A percentile compares a stretch with the other conserved stretches of the same genome.
Conservation (phyloP, 2,888 invertebrate species). For the Andrena praecox region DNA sequence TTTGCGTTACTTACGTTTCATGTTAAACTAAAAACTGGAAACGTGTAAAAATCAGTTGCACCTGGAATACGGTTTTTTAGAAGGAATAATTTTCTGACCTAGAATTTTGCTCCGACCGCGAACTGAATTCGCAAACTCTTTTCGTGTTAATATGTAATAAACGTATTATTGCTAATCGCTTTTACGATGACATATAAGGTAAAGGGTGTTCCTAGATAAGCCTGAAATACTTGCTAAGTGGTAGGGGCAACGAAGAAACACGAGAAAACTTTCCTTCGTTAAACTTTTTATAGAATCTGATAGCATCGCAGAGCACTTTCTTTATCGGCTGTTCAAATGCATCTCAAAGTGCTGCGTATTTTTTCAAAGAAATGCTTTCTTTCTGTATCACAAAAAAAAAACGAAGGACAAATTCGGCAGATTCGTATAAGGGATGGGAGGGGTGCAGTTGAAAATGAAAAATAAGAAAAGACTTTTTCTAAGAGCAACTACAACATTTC, state of each 20-base stretch:
- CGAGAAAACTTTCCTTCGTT: background rate
- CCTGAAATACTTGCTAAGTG: background rate
- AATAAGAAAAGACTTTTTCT: too few species aligned
- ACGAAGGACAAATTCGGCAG: too few species aligned
- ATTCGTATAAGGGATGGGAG: too few species aligned
- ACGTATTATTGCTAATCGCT: slow-evolving; percentile 4
- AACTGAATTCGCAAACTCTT: background rate
- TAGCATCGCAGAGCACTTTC: background rate
- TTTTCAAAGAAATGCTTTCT: background rate
- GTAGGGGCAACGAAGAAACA: background rate
- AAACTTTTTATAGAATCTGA: slow-evolving; percentile 5
- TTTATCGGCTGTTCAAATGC: background rate
- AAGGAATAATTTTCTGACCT: too few species aligned
- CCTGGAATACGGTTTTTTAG: too few species aligned
- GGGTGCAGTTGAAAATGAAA: too few species aligned
- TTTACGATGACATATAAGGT: background rate
- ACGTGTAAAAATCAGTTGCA: too few species aligned
- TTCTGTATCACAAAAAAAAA: background rate
- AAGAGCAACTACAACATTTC: too few species aligned
- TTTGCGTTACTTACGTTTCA: background rate
- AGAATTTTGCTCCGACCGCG: background rate
- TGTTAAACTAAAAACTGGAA: too few species aligned
- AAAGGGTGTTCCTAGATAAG: background rate
- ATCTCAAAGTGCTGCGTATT: background rate
- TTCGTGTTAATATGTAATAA: slow-evolving; percentile 2